phyloP scores from a whole-genome alignment of 1,140 invertebrate genomes.

The Capitella teleta region DNA sequence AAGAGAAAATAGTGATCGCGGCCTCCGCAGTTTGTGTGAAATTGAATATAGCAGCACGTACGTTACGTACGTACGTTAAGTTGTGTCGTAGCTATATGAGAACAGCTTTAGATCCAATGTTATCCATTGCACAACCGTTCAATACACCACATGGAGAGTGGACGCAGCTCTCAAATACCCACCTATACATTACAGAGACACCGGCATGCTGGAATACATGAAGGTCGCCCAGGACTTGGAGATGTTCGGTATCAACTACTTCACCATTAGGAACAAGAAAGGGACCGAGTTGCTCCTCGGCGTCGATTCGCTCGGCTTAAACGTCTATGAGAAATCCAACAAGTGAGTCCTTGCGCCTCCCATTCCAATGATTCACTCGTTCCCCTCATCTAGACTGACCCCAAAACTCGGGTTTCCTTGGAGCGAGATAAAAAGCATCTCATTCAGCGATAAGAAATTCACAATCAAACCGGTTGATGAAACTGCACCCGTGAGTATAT shows the following conservation, averaged over 20 bases:
- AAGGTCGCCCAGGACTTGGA: conserved; percentile 98
- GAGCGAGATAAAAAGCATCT: conserved; percentile 97
- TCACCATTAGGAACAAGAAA: conserved; percentile 89
- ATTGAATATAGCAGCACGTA: too few relatives aligned
- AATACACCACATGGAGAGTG: too few relatives aligned
- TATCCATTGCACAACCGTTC: too few relatives aligned
- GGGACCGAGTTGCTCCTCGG: conserved; percentile 94
- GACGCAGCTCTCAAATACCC: too few relatives aligned
- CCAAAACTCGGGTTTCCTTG: conserved; percentile 97
- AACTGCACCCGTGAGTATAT: conserved; percentile 50
- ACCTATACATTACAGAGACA: too few relatives aligned
- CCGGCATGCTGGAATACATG: conserved; percentile 98
- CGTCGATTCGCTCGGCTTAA: conserved; percentile 90
- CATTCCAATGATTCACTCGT: not conserved
- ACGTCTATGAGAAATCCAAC: conserved; percentile 96
- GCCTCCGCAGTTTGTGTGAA: too few relatives aligned
- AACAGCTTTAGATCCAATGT: too few relatives aligned
- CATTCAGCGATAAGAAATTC: conserved; percentile 52
- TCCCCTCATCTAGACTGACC: conserved; percentile 30
- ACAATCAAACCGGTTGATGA: conserved; percentile 99
- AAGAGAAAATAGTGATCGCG: too few relatives aligned
- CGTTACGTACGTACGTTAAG: too few relatives aligned
- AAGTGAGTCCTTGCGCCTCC: conserved; percentile 48
- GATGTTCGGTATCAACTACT: conserved; percentile 96
- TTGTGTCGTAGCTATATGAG: too few relatives aligned